Evolutionary conservation across 2,113 vertebrate species (phyloP).

Genomic region (Vireo altiloquus): DNA sequence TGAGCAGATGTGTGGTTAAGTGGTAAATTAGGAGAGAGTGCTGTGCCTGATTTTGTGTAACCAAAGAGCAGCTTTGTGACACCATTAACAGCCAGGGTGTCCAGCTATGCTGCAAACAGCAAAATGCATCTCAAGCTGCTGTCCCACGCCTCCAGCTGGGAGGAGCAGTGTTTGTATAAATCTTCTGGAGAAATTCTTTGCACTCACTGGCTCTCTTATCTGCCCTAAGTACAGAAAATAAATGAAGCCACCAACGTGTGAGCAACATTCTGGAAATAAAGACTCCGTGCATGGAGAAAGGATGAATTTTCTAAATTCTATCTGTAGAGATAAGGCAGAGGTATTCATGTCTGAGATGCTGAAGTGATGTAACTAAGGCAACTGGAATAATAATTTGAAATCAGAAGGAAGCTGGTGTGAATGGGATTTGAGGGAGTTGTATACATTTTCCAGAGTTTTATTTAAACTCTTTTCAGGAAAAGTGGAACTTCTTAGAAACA

Average conservation of each 20-base stretch:
- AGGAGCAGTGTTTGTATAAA: background rate
- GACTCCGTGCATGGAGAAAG: background rate
- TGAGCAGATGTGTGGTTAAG: background rate
- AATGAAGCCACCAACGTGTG: background rate
- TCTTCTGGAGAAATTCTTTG: background rate
- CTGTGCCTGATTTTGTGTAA: background rate
- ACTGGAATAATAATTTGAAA: slow-evolving; percentile 43
- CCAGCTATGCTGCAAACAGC: background rate
- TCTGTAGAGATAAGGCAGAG: slow-evolving; percentile 28
- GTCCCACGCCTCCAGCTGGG: background rate
- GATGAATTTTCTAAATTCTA: slow-evolving; percentile 18
- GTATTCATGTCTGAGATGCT: slow-evolving; percentile 14
- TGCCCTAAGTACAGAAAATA: background rate
- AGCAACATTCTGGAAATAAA: slow-evolving; percentile 6
- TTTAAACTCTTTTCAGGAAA: background rate
- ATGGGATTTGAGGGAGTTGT: slow-evolving; percentile 11
- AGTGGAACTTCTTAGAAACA: background rate
- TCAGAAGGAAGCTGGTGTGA: background rate
- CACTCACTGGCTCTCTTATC: background rate
- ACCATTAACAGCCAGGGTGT: background rate
- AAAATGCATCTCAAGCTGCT: background rate
- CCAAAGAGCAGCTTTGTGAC: background rate
- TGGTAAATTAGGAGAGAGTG: background rate
- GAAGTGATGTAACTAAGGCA: slow-evolving; percentile 46
- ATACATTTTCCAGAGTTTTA: slow-evolving; percentile 21